These are phyloP conservation scores for Acipenser transmontanus DNA, from an alignment of 2,797 vertebrate genomes.

Conservation along the genomic window DNA sequence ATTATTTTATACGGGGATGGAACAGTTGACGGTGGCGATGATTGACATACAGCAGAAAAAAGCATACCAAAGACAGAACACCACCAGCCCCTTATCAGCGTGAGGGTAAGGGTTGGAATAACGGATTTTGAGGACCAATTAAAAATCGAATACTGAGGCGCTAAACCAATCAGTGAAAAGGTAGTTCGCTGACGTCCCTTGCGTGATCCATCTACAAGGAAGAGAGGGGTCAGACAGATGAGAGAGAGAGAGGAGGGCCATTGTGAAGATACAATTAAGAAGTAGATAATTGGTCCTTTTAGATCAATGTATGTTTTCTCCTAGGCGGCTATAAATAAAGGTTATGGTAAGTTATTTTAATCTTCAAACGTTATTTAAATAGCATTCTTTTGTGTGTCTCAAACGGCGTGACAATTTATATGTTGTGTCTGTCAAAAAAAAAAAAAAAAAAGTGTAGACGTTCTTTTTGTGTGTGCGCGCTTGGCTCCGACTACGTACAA, in stretches of 20 bases:
- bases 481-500: conserved; percentile 2
- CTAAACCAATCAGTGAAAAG: conserved; percentile 41
- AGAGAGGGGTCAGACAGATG: background rate
- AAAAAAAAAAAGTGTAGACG: conserved; percentile 8
- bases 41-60: no score
- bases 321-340: conserved; percentile 9
- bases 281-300: background rate
- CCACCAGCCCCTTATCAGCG: background rate
- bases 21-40: no score
- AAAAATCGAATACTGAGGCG: background rate
- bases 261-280: conserved; percentile 21
- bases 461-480: background rate
- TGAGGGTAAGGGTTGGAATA: conserved; percentile 33
- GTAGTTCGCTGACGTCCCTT: conserved; percentile 16
- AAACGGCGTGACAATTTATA: background rate
- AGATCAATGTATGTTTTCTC: conserved; percentile 15
- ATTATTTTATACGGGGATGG: no score
- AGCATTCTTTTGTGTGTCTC: background rate
- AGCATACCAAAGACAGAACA: no score
- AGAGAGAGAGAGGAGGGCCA: conserved; percentile 20
- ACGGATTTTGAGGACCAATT: conserved; percentile 36
- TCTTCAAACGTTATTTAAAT: background rate
- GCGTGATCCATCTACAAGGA: conserved; percentile 25
- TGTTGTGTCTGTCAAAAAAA: conserved; percentile 7
- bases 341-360: conserved; percentile 41